Evolutionary conservation across 2,888 invertebrate species (phyloP).

Genomic region (Cephus nigrinus): DNA sequence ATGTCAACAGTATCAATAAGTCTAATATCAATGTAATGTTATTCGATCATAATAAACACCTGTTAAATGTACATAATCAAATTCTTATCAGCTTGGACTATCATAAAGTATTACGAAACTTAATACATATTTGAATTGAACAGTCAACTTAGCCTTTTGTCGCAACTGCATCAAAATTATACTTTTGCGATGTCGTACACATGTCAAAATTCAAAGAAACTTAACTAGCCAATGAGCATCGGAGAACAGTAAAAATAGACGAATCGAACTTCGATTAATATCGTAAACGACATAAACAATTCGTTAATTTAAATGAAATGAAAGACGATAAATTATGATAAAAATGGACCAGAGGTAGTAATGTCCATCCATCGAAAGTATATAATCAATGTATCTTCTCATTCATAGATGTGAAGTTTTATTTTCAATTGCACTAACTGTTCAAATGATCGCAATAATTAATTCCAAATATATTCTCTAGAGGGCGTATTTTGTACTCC

Average conservation of each 20-base stretch:
- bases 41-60: constrained; percentile 9
- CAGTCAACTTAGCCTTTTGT: neutral
- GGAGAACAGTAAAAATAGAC: too few species aligned
- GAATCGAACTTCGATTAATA: neutral
- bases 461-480: neutral
- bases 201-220: neutral
- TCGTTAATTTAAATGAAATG: neutral
- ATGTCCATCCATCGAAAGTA: too few species aligned
- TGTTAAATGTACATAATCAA: neutral
- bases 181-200: neutral
- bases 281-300: neutral
- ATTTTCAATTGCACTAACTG: too few species aligned
- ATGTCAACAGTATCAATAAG: neutral
- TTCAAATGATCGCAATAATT: neutral
- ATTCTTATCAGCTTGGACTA: neutral
- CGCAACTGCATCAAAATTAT: neutral
- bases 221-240: too few species aligned
- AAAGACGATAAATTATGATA: neutral
- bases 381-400: too few species aligned
- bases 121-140: neutral
- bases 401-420: too few species aligned
- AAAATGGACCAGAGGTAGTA: too few species aligned
- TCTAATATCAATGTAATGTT: neutral
- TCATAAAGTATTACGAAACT: neutral
- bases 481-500: neutral